Evolutionary conservation across 1,140 invertebrate species (phyloP), one percentile per base, ranked within the genome.

Genomic region (Adelges cooleyi): DNA sequence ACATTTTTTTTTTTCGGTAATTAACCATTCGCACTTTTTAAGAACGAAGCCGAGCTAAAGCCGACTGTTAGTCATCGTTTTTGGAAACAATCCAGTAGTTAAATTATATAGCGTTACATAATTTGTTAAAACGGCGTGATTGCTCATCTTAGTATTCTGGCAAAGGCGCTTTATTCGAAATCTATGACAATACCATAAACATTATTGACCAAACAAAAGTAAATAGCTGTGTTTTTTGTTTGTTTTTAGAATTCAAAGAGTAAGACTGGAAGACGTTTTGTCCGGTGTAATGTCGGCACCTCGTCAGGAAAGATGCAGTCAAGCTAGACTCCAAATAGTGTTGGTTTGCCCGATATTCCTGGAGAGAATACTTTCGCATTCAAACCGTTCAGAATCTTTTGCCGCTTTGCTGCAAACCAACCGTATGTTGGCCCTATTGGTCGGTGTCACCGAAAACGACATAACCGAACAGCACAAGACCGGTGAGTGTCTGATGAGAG

Each of bases 311-410:
- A 81, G 23, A 22, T 46, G 68, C 15, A 51, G 59, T 44, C 69
- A 69, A 66, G 71, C 66, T 8, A 65, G 70, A 6, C 74, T 90
- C 9, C 87, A 90, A 73, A 83, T 92, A 42, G 78, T 90, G 6
- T 84, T 92, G 8, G 71, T 90, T 6, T 90, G 88, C 72, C 88
- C 89, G 0, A 77, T 79, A 11, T 78, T 91, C 23, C 72, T 88
- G 54, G 79, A 82, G 3, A 15, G 72, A 79, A 13, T 81, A 80
- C 33, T 73, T 75, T 36, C 75, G 76, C 0, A 78, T 75, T 51
- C 42, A 22, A 59, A 54, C 15, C 33, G 62, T 13, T 48, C 52
- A 17, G 42, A 51, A 33, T 52, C 38, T 4, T 18, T 68, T 13
- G 36, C 50, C 4, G 51, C 42, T 8, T 36, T 68, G 9, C 42